These are phyloP conservation scores for Centropus bengalensis DNA, from an alignment of 2,113 vertebrate genomes.

Conservation along the genomic window DNA sequence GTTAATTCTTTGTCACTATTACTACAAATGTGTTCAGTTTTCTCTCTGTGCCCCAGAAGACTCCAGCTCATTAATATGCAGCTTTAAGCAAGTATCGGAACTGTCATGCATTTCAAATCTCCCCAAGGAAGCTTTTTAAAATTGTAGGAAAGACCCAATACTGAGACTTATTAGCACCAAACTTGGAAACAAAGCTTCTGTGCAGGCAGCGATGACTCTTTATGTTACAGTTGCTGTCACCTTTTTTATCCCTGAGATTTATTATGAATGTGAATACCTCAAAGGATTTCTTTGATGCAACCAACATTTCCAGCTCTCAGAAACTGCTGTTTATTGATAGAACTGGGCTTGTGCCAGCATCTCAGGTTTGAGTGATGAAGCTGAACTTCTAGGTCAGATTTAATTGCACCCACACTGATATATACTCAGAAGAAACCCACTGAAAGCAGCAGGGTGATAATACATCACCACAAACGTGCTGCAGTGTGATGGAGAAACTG, in stretches of 20 bases:
- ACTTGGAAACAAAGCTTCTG: conserved; percentile 32
- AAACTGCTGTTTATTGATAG: conserved; percentile 28
- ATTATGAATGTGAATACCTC: conserved; percentile 19
- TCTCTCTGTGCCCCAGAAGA: neutral
- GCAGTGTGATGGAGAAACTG: neutral
- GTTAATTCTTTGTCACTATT: conserved; percentile 45
- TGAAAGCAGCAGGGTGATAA: neutral
- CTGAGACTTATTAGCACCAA: conserved; percentile 47
- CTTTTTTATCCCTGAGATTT: conserved; percentile 20
- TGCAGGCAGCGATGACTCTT: conserved; percentile 23
- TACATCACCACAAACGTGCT: neutral
- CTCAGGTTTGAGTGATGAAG: conserved; percentile 28
- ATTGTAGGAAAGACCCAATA: conserved; percentile 55
- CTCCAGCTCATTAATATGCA: conserved; percentile 44
- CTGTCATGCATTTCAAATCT: conserved; percentile 56
- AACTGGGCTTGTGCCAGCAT: neutral
- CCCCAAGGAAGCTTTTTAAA: conserved; percentile 54
- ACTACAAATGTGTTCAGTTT: conserved; percentile 38
- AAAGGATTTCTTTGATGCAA: conserved; percentile 18
- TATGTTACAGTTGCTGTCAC: conserved; percentile 46
- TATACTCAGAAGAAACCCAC: neutral
- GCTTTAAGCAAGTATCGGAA: conserved; percentile 12
- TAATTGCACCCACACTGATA: conserved; percentile 5
- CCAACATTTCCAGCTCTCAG: conserved; percentile 3
- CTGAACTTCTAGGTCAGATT: conserved; percentile 30